phyloP scores from a whole-genome alignment of 2,888 invertebrate species.

The Apamea crenata region DNA sequence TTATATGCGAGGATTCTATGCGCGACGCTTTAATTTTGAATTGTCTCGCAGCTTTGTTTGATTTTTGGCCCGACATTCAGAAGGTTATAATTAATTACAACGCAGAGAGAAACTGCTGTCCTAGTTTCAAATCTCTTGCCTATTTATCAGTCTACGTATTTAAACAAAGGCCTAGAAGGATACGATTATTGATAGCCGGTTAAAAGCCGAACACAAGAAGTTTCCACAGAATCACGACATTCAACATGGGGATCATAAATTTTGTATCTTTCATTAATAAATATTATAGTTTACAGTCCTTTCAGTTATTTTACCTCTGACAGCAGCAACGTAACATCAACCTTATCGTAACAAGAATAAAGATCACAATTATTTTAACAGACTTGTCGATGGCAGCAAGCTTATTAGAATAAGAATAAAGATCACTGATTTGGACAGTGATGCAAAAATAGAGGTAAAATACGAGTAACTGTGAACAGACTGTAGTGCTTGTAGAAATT shows the following conservation, averaged over 20 bases:
- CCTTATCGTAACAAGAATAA: not conserved
- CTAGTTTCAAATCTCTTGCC: not conserved
- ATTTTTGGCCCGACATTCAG: not conserved
- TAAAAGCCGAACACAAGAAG: not conserved
- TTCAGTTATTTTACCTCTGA: not conserved
- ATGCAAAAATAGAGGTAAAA: not conserved
- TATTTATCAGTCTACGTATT: not conserved
- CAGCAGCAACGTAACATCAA: not conserved
- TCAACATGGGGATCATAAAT: not conserved
- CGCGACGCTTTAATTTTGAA: not conserved
- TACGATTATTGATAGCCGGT: not conserved
- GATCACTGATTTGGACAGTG: not conserved
- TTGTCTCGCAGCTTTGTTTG: not conserved
- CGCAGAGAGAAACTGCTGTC: not conserved
- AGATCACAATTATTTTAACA: not conserved
- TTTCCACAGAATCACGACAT: not conserved
- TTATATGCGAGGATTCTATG: not conserved
- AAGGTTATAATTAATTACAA: not conserved
- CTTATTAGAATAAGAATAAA: not conserved
- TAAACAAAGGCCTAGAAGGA: not conserved
- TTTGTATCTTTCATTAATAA: constrained; percentile 5
- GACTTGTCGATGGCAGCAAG: not conserved
- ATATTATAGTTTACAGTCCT: not conserved
- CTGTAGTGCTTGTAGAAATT: not conserved
- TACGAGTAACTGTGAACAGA: not conserved